A percentile compares a stretch with the other conserved stretches of the same genome.
Evolutionary conservation across 2,888 invertebrate species (phyloP).

Genomic region (Tetrapedia diversipes): DNA sequence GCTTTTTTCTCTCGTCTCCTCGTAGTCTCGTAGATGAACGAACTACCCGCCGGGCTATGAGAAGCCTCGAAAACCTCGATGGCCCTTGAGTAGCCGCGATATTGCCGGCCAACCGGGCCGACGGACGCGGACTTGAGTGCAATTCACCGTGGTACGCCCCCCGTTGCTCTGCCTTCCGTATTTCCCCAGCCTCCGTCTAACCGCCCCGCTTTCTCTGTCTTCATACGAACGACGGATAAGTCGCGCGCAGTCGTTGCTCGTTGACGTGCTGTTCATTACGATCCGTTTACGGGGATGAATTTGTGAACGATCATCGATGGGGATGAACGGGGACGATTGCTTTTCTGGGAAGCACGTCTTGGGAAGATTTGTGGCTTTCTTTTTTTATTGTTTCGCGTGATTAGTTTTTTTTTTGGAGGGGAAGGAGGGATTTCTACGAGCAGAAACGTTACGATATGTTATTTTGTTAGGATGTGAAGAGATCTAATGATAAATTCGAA

Average conservation of each 20-base stretch:
- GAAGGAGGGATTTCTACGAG: background rate
- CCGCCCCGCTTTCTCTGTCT: slow-evolving; percentile 63
- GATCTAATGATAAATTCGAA: too few relatives aligned
- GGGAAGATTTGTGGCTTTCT: background rate
- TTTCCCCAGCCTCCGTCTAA: slow-evolving; percentile 67
- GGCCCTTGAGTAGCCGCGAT: slow-evolving; percentile 82
- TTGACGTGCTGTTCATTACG: background rate
- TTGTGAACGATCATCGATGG: background rate
- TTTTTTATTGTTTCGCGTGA: background rate
- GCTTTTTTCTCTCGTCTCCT: slow-evolving; percentile 69
- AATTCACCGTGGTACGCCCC: slow-evolving; percentile 70
- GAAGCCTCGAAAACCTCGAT: slow-evolving; percentile 81
- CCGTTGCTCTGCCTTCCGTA: slow-evolving; percentile 59
- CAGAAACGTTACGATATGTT: background rate
- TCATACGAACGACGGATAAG: slow-evolving; percentile 40
- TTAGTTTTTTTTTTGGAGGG: background rate
- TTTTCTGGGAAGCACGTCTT: background rate
- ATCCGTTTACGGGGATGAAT: slow-evolving; percentile 5
- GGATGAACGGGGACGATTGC: background rate
- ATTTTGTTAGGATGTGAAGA: too few relatives aligned
- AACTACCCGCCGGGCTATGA: slow-evolving; percentile 74
- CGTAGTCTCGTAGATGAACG: slow-evolving; percentile 73
- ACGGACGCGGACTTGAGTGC: slow-evolving; percentile 80
- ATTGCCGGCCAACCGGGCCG: slow-evolving; percentile 78
- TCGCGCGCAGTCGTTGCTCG: background rate